Evolutionary conservation across 23 tunicate genomes (phyloP).

Genomic region (Phallusia fumigata): DNA sequence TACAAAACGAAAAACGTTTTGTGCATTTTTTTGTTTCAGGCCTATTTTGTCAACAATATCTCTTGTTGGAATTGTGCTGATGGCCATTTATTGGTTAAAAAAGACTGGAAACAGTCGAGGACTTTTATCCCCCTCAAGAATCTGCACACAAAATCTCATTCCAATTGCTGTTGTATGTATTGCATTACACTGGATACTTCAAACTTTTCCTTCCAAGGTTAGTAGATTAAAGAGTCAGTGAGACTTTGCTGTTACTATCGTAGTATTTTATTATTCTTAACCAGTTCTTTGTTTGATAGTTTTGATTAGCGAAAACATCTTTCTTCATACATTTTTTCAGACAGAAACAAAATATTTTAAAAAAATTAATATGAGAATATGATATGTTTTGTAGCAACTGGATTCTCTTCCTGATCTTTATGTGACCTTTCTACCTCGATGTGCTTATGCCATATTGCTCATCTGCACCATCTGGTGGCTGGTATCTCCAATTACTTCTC

Average conservation of each 20-base stretch:
- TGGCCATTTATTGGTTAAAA: neutral
- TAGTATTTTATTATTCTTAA: too few species aligned
- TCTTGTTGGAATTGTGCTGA: constrained; percentile 11
- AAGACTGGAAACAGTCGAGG: constrained; percentile 26
- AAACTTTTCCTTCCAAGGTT: constrained; percentile 31
- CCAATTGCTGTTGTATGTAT: constrained; percentile 41
- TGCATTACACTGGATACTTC: constrained; percentile 38
- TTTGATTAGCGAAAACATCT: too few species aligned
- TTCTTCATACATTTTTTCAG: too few species aligned
- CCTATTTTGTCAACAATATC: constrained; percentile 30
- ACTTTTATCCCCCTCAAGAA: constrained; percentile 30
- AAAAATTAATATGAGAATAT: too few species aligned
- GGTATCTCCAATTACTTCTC: constrained; percentile 29
- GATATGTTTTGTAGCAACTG: constrained; percentile 18
- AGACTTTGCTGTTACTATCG: too few species aligned
- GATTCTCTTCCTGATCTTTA: constrained; percentile 28
- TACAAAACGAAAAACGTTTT: neutral
- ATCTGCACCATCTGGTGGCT: constrained; percentile 41
- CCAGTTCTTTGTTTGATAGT: too few species aligned
- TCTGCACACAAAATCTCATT: constrained; percentile 16
- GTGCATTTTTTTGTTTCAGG: neutral
- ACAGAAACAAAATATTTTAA: too few species aligned
- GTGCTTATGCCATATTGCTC: constrained; percentile 44
- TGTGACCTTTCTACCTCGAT: constrained; percentile 45
- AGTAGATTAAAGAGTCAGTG: neutral